A percentile compares a stretch with the other conserved stretches of the same genome.
phyloP scores from a whole-genome alignment of 92 coral and sea anemone genomes.

The Phenganax subtilis region DNA sequence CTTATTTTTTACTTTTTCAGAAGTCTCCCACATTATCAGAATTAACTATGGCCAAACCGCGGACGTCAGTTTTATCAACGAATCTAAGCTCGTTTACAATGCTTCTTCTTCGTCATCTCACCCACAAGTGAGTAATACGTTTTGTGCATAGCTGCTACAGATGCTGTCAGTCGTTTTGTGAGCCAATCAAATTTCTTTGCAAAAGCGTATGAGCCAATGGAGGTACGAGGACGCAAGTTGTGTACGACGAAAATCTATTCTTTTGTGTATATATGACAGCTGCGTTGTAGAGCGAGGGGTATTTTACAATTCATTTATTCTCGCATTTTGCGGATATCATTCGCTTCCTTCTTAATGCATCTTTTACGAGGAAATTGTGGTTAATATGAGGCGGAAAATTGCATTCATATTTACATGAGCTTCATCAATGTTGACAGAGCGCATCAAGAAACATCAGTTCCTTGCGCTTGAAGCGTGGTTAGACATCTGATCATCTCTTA shows the following conservation, averaged over 20 bases:
- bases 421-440: slow-evolving; percentile 9
- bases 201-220: slow-evolving; percentile 9
- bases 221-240: neutral
- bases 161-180: slow-evolving; percentile 15
- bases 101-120: slow-evolving; percentile 2
- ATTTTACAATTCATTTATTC: slow-evolving; percentile 3
- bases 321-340: slow-evolving; percentile 5
- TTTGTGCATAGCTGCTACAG: slow-evolving; percentile 12
- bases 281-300: neutral
- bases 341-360: slow-evolving; percentile 14
- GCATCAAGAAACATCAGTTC: neutral
- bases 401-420: slow-evolving; percentile 21
- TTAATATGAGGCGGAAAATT: slow-evolving; percentile 2
- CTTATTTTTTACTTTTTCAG: slow-evolving; percentile 7
- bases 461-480: slow-evolving; percentile 9
- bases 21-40: slow-evolving; percentile 9
- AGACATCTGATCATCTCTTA: slow-evolving; percentile 18
- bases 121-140: neutral
- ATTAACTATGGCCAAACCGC: neutral
- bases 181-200: slow-evolving; percentile 14
- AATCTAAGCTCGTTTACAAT: slow-evolving; percentile 6
- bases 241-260: slow-evolving; percentile 12
- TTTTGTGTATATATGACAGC: slow-evolving; percentile 2
- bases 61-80: neutral
- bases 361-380: slow-evolving; percentile 20